These are phyloP conservation scores for Patella pellucida DNA, from an alignment of 2,888 invertebrate genomes.

Conservation along the genomic window DNA sequence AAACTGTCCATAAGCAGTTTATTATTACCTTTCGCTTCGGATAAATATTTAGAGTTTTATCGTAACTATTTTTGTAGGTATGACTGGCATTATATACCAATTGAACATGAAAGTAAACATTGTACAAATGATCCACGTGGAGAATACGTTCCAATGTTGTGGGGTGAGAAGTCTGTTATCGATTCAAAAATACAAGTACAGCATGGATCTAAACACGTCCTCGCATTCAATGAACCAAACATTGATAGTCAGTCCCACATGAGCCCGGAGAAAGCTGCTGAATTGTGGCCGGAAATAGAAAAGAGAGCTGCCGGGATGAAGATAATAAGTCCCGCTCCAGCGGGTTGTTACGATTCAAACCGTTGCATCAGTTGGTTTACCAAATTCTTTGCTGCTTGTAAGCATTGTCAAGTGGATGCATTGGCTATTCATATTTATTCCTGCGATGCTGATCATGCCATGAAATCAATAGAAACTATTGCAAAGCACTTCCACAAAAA, in stretches of 20 bases:
- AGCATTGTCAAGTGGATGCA: constrained; percentile 44
- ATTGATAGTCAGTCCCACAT: constrained; percentile 42
- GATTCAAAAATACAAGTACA: constrained; percentile 17
- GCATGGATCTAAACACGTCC: constrained; percentile 32
- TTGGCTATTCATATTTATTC: constrained; percentile 47
- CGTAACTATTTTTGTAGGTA: too few relatives aligned
- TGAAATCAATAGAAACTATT: constrained; percentile 27
- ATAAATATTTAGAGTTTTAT: too few relatives aligned
- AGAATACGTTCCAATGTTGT: constrained; percentile 45
- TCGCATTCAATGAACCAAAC: constrained; percentile 53
- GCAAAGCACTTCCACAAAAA: constrained; percentile 38
- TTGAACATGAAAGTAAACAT: too few relatives aligned
- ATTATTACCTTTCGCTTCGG: too few relatives aligned
- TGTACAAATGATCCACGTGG: constrained; percentile 12
- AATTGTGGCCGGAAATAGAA: constrained; percentile 43
- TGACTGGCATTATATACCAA: too few relatives aligned
- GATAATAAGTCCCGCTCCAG: constrained; percentile 47
- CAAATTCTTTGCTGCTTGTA: constrained; percentile 44
- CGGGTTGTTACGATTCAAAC: constrained; percentile 26
- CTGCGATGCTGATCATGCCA: constrained; percentile 34
- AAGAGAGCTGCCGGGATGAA: constrained; percentile 28
- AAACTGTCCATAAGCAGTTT: too few relatives aligned
- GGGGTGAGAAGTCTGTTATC: constrained; percentile 28
- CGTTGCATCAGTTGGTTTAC: constrained; percentile 44
- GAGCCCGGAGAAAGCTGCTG: constrained; percentile 40